Evolutionary conservation across 2,888 invertebrate species (phyloP).

Genomic region (Lochmaea capreae): DNA sequence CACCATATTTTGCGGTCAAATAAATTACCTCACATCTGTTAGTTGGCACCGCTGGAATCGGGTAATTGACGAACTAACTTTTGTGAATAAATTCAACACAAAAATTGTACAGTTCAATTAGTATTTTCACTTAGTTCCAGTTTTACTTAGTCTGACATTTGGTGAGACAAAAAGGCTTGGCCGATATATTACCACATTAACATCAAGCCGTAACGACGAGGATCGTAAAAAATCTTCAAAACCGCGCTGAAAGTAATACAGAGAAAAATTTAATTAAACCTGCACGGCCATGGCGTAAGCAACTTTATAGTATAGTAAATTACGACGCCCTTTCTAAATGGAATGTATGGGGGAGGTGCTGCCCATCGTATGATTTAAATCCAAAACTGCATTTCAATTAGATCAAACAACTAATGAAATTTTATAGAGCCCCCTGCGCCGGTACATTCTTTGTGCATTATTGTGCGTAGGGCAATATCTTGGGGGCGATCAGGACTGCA

Average conservation of each 20-base stretch:
- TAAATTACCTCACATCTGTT: too few relatives aligned
- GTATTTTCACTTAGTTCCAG: not conserved
- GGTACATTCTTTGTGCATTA: constrained; percentile 64
- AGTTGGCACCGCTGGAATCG: not conserved
- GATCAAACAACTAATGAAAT: constrained; percentile 64
- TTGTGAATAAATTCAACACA: not conserved
- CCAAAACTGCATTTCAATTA: constrained; percentile 63
- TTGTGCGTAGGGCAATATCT: constrained; percentile 26
- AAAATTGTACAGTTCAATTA: constrained; percentile 1
- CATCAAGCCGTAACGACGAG: not conserved
- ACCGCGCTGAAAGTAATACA: not conserved
- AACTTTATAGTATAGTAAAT: constrained; percentile 29
- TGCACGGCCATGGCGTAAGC: constrained; percentile 7
- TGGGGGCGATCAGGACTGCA: constrained; percentile 14
- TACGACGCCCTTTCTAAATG: constrained; percentile 32
- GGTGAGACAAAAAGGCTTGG: not conserved
- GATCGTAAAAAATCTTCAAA: constrained; percentile 8
- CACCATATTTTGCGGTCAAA: not conserved
- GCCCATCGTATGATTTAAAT: constrained; percentile 48
- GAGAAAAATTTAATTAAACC: constrained; percentile 13
- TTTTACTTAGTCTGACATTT: not conserved
- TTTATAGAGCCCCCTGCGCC: constrained; percentile 56
- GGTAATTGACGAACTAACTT: not conserved
- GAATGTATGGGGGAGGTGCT: constrained; percentile 25
- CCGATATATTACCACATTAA: not conserved